Base-by-base conservation (phyloP, 2,797 vertebrate genomes). In the Hypotaenidia philippensis region DNA sequence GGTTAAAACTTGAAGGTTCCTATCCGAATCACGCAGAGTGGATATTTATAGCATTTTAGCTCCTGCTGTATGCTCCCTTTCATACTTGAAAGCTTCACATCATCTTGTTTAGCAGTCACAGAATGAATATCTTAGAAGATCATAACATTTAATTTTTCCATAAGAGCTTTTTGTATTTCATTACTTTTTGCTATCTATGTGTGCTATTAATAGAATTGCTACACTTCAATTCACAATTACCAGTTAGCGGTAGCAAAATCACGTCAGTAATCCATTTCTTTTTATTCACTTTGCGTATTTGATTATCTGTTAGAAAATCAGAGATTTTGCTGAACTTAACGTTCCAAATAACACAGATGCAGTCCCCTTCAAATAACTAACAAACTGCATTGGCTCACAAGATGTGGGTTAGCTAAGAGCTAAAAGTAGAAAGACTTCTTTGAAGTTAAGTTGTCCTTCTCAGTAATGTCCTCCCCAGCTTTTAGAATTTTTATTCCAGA, bases 101-200 rank as follows among this genome's bases (percentile, higher is more conserved):
- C 32, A 71, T 94, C 83, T 79, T 85, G 26, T 91, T 97, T 96
- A 96, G 86, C 55, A 96, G 82, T 56, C 77, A 80, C 52, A 83
- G 69, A 83, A 90, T 80, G 69, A 83, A 90, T 80, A 96, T 63
- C 79, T 87, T 83, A 89, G 65, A 87, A 93, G 69, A 96, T 91
- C 76, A 86, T 65, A 95, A 93, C 14, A 77, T 93, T 85, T 83
- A 69, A 69, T 90, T 97, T 96, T 95, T 84, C 89, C 47, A 15
- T 79, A 81, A 60, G 27, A 88, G 63, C 34, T 52, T 90, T 93
- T 56, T 85, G 27, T 40, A 60, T 87, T 93, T 79, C 32, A 59
- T 64, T 91, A 50, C 27, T 75, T 72, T 79, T 87, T 66, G 10
- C 25, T 45, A 21, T 27, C 31, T 90, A 87, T 15, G 0, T 36